Conservation (phyloP, 2,888 invertebrate genomes). For the Pegoplata infirma region DNA sequence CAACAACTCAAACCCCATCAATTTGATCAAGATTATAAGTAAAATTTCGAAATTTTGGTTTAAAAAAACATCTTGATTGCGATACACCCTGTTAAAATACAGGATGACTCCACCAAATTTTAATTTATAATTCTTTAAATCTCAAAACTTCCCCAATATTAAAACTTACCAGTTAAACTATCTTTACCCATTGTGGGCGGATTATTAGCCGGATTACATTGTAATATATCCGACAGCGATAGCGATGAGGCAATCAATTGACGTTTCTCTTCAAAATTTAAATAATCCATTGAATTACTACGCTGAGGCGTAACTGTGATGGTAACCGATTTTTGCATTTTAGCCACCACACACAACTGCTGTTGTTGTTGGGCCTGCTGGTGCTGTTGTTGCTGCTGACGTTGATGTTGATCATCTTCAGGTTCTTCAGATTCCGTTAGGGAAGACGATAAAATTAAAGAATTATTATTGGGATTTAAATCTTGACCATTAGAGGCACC, state of each 20-base stretch:
- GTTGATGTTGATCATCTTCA: constrained; percentile 65
- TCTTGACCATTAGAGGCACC: constrained; percentile 38
- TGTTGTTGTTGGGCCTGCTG: constrained; percentile 70
- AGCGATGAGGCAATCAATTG: constrained; percentile 92
- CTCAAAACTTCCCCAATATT: no score
- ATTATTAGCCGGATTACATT: constrained; percentile 82
- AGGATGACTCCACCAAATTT: no score
- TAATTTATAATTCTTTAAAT: no score
- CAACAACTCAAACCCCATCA: no score
- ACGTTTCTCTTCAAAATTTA: constrained; percentile 94
- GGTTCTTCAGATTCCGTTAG: constrained; percentile 53
- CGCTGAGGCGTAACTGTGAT: constrained; percentile 84
- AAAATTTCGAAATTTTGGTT: no score
- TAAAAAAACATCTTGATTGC: no score
- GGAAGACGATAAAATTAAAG: constrained; percentile 49
- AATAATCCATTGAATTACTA: constrained; percentile 91
- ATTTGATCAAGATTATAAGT: no score
- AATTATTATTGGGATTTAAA: constrained; percentile 53
- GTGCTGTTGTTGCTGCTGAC: constrained; percentile 67
- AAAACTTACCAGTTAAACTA: constrained; percentile 42
- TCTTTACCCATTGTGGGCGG: constrained; percentile 75
- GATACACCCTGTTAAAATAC: no score
- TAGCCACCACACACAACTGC: constrained; percentile 77
- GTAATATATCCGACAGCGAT: constrained; percentile 90
- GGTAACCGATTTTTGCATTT: constrained; percentile 82